Conservation (phyloP, 2,888 invertebrate genomes). For the Euspilapteryx auroguttella region DNA sequence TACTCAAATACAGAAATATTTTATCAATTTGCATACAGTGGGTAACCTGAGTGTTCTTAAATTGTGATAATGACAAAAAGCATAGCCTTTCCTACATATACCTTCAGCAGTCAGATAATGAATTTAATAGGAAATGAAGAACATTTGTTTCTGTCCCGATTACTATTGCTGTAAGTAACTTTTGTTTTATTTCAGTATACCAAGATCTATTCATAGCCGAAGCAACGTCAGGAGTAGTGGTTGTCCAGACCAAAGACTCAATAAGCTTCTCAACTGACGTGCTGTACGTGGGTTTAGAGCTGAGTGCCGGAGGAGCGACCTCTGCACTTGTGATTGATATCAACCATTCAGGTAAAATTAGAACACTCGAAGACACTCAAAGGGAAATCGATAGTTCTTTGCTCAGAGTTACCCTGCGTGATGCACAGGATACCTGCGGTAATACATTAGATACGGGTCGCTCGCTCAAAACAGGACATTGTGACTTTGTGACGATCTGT, state of each 20-base stretch:
- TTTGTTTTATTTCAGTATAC: conserved; percentile 17
- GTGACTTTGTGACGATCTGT: too few species aligned
- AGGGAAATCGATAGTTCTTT: too few species aligned
- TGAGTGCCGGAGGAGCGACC: conserved; percentile 18
- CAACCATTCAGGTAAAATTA: conserved; percentile 12
- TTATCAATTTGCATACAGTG: too few species aligned
- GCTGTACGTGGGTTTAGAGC: conserved; percentile 18
- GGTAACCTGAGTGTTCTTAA: too few species aligned
- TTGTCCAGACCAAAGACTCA: conserved; percentile 13
- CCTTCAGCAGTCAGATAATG: conserved; percentile 1
- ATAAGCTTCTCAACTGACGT: conserved; percentile 15
- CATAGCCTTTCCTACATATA: too few species aligned
- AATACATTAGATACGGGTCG: too few species aligned
- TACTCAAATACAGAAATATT: too few species aligned
- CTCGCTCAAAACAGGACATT: too few species aligned
- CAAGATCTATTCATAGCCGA: conserved; percentile 17
- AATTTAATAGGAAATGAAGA: background rate
- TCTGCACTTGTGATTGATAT: conserved; percentile 22
- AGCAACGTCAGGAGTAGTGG: conserved; percentile 13
- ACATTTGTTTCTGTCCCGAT: background rate
- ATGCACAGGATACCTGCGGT: too few species aligned
- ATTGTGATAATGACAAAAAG: too few species aligned
- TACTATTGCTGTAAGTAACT: background rate
- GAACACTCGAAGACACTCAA: too few species aligned
- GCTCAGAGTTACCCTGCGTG: too few species aligned